Evolutionary conservation across 2,113 vertebrate species (phyloP).

Genomic region (Leucopsar rothschildi): DNA sequence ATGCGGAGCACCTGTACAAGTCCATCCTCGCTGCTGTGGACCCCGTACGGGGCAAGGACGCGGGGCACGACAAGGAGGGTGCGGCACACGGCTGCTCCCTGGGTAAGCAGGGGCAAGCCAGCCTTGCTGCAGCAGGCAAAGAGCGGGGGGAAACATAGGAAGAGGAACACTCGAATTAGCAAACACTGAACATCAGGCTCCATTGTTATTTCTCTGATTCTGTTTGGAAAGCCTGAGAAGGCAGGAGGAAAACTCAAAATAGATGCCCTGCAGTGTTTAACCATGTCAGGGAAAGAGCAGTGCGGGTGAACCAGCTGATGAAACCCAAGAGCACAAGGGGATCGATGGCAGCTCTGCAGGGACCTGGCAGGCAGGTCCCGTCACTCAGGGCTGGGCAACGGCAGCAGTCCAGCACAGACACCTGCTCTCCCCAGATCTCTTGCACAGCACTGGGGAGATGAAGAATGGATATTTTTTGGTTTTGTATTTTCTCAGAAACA

Average conservation of each 20-base stretch:
- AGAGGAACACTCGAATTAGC: neutral
- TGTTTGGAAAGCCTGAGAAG: neutral
- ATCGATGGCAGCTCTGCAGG: neutral
- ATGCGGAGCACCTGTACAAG: slow-evolving; percentile 75
- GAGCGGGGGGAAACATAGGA: neutral
- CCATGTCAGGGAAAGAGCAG: neutral
- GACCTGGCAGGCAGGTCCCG: neutral
- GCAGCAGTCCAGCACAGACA: neutral
- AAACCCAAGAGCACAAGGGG: neutral
- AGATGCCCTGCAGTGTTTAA: accelerated
- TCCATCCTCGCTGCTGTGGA: slow-evolving; percentile 80
- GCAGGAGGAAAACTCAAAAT: neutral
- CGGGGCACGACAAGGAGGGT: neutral
- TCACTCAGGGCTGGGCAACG: neutral
- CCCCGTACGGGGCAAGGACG: slow-evolving; percentile 8
- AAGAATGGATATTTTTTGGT: neutral
- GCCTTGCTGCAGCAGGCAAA: accelerated
- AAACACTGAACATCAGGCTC: neutral
- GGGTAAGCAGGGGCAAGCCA: slow-evolving; percentile 38
- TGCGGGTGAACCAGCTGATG: neutral
- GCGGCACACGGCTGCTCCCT: neutral
- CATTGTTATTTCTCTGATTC: neutral
- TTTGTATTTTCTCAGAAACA: neutral
- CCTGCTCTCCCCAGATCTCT: neutral
- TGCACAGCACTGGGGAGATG: neutral